A percentile compares a stretch with the other conserved stretches of the same genome.
phyloP scores from a whole-genome alignment of 1,140 invertebrate genomes.

The Drosophila sulfurigaster region DNA sequence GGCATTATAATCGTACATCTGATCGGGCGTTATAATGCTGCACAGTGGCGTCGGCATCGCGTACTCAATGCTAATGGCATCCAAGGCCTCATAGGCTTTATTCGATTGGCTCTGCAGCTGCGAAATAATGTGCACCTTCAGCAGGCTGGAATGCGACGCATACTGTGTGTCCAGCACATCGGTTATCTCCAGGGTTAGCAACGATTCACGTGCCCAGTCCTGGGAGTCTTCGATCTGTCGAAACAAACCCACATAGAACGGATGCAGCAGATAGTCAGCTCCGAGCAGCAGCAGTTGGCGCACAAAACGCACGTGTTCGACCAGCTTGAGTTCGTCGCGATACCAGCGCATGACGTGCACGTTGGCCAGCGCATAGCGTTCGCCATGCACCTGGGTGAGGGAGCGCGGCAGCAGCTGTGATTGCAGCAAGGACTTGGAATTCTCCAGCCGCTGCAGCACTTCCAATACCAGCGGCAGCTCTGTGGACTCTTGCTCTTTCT shows the following conservation, averaged over 20 bases:
- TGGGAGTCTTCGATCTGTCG: constrained; percentile 65
- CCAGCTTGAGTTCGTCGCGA: constrained; percentile 53
- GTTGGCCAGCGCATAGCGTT: constrained; percentile 61
- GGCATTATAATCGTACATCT: constrained; percentile 68
- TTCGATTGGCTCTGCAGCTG: constrained; percentile 29
- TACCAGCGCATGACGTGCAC: constrained; percentile 69
- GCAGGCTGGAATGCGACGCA: constrained; percentile 21
- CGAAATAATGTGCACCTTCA: constrained; percentile 58
- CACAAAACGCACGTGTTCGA: constrained; percentile 63
- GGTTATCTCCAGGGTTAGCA: constrained; percentile 61
- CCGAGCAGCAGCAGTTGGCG: constrained; percentile 73
- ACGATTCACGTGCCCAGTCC: constrained; percentile 57
- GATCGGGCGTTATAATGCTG: constrained; percentile 51
- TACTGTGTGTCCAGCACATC: constrained; percentile 52
- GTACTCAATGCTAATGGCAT: constrained; percentile 64
- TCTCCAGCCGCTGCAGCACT: constrained; percentile 30
- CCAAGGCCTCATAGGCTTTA: constrained; percentile 67
- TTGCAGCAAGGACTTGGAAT: not conserved
- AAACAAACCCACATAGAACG: constrained; percentile 72
- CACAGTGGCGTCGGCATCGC: constrained; percentile 48
- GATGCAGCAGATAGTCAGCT: constrained; percentile 64
- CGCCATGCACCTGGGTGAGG: constrained; percentile 46
- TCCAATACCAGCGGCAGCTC: constrained; percentile 1
- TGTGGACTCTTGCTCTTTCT: not conserved
- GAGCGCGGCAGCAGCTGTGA: constrained; percentile 10